Base-by-base conservation (phyloP, 2,113 vertebrate genomes). In the Orycteropus afer region DNA sequence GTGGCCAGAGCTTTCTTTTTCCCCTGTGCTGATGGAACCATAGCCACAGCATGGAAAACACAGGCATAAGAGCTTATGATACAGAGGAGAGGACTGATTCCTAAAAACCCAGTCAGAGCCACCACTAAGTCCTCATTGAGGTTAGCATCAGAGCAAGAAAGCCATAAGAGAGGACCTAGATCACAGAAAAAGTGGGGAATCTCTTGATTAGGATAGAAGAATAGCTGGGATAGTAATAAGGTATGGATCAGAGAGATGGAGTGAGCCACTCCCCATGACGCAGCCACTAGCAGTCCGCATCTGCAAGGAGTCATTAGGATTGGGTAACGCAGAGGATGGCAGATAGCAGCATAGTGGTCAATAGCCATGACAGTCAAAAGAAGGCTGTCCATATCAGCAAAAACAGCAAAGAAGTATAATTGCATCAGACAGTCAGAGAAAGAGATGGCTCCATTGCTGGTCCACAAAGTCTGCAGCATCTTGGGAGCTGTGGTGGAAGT, bases 161-260 rank as follows among this genome's bases (percentile, higher is more conserved):
- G 14, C 13, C 8, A 11, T 10, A 96, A 79, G 23, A 96, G 91
- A 65, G 91, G 87, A 2, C 40, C 34, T 10, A 73, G 90, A 59
- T 91, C 95, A 88, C 87, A 91, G 55, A 96, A 96, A 78, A 93
- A 95, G 32, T 95, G 90, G 47, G 71, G 71, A 37, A 91, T 91
- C 17, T 93, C 78, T 79, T 45, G 83, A 37, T 90, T 65, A 23
- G n/a, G 63, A 34, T 73, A 69, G 40, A 93, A 95, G 25, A 34
- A 79, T 12, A 95, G 47, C 17, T 27, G 69, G 13, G 61, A 67
- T 29, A 96, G 47, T 27, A 87, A 34, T 1, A 95, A 5, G 2
- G 20, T 32, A 45, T 95, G 87, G 6, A 63, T 9, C 13, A 96
- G 27, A 73, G 93, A 96, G 32, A 57, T 13, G 23, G 71, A 78